A percentile compares a stretch with the other conserved stretches of the same genome.
phyloP scores from a whole-genome alignment of 2,113 vertebrate species.

The Naja naja region DNA sequence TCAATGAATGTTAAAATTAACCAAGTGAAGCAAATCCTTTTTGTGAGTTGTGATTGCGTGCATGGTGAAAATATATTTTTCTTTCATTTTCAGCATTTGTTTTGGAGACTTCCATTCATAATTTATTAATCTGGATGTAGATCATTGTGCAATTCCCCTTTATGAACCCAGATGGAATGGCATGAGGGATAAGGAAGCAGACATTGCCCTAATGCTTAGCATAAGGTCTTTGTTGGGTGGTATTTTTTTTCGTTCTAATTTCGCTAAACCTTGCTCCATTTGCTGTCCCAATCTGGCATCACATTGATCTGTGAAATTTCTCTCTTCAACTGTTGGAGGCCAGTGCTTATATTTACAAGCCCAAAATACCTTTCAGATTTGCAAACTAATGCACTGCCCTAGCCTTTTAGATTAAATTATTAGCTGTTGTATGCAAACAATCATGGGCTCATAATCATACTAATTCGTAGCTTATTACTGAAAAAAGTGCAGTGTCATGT shows the following conservation, averaged over 20 bases:
- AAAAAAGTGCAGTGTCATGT: neutral
- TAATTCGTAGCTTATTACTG: neutral
- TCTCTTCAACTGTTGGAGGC: neutral
- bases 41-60: neutral
- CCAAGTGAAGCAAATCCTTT: neutral
- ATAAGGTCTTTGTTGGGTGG: neutral
- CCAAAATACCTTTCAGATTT: neutral
- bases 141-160: neutral
- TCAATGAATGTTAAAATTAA: neutral
- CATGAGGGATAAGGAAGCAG: neutral
- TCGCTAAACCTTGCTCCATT: neutral
- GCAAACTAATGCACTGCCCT: neutral
- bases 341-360: neutral
- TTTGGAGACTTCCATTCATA: neutral
- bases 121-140: neutral
- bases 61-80: neutral
- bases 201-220: neutral
- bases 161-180: neutral
- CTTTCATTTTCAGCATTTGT: neutral
- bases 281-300: neutral
- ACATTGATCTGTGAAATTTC: neutral
- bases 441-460: neutral
- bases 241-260: neutral
- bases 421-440: neutral
- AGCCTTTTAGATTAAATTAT: neutral